Percentiles rank a stretch among this genome's conserved stretches.
phyloP scores from a whole-genome alignment of 1,140 invertebrate genomes.

The Lycorma delicatula region DNA sequence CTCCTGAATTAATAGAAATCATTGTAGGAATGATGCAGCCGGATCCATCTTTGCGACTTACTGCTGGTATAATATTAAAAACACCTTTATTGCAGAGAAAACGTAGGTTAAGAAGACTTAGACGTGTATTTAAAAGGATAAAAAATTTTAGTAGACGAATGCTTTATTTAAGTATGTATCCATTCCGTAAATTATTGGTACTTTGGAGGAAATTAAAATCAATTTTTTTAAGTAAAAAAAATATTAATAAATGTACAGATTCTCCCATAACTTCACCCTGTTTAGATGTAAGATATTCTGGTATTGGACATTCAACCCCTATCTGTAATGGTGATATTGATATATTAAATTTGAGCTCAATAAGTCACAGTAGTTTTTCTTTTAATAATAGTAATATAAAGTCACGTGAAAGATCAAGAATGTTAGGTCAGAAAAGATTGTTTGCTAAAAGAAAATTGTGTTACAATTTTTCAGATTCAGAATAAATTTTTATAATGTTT shows the following conservation, averaged over 20 bases:
- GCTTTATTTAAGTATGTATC: background rate
- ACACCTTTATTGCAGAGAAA: background rate
- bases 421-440: background rate
- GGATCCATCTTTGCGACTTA: constrained; percentile 42
- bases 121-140: background rate
- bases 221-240: background rate
- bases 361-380: background rate
- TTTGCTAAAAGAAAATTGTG: background rate
- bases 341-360: background rate
- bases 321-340: background rate
- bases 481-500: background rate
- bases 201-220: background rate
- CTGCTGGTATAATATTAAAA: constrained; percentile 43
- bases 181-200: background rate
- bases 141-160: background rate
- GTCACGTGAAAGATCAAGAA: background rate
- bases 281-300: background rate
- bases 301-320: background rate
- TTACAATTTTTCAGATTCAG: constrained; percentile 1
- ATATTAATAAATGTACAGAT: background rate
- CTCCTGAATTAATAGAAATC: constrained; percentile 44
- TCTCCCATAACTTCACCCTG: background rate
- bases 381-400: background rate
- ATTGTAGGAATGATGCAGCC: constrained; percentile 50
- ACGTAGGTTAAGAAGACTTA: background rate